Base-by-base conservation (phyloP, 2,888 invertebrate species). In the Frankliniella fusca region DNA sequence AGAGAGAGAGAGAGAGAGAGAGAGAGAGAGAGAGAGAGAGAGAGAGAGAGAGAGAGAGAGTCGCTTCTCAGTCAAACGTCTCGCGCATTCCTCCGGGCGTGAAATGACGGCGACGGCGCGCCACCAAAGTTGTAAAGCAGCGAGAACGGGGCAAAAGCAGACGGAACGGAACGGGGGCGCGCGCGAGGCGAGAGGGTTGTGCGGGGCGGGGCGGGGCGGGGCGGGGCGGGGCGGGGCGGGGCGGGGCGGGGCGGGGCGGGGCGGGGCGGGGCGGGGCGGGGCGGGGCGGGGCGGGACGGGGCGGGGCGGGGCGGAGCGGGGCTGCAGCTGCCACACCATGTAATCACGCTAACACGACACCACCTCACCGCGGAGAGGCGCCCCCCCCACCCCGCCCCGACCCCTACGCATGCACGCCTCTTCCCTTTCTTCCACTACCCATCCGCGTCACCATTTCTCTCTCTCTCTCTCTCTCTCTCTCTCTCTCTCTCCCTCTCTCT, bases 331-430 rank as follows among this genome's bases (percentile, higher is more conserved):
- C 61, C 61, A 61, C 61, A 61, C 61, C 61, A 61, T 61, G 61
- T 61, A 61, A 61, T 61, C 61, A 61, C 61, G 61, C 61, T 61
- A 61, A 61, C 61, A 61, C 61, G 61, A 61, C 61, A 61, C 61
- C 61, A n/a, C 61, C 18, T n/a, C 61, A 61, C 18, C 61, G 38
- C 38, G 5, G 38, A 38, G 38, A 5, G 5, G 38, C 38, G 3
- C 38, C 38, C 38, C 38, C 38, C 38, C 3, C 38, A 2, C 38
- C 38, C 38, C 38, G 38, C 38, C 2, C 38, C 38, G 3, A 38
- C 38, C 38, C 38, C 38, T 38, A 38, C 38, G 38, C 38, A 38
- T 38, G 38, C 38, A 38, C 38, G 38, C 38, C 38, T 38, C 38
- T 38, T 38, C 38, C 5, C 38, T 38, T 38, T 38, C 38, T 38